These are phyloP conservation scores for Champsocephalus esox DNA, from an alignment of 2,797 vertebrate genomes.

Conservation along the genomic window DNA sequence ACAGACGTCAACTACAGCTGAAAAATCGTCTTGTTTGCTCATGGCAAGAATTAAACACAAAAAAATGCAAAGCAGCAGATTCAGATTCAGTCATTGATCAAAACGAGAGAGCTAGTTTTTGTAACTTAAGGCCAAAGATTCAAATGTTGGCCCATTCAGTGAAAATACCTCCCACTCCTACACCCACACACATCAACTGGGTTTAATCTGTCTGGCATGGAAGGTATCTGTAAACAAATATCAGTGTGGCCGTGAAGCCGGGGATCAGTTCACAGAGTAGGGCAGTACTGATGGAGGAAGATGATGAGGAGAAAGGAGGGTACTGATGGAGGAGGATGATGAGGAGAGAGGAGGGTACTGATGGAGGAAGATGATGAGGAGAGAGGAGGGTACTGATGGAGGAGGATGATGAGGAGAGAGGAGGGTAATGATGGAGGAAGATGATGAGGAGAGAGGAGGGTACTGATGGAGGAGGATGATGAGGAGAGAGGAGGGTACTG, in stretches of 20 bases:
- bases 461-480: too few species aligned
- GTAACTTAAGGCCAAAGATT: conserved; percentile 36
- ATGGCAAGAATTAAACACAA: conserved; percentile 32
- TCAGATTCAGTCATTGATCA: conserved; percentile 47
- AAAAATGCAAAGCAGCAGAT: conserved; percentile 12
- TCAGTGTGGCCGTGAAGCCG: conserved; percentile 36
- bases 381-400: too few species aligned
- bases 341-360: conserved; percentile 7
- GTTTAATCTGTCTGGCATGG: conserved; percentile 61
- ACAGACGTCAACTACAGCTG: not conserved
- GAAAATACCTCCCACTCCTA: conserved; percentile 46
- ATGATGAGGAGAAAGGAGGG: conserved; percentile 8
- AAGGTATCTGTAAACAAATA: conserved; percentile 58
- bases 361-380: too few species aligned
- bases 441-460: too few species aligned
- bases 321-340: not conserved
- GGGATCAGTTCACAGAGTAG: conserved; percentile 39
- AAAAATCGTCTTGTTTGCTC: conserved; percentile 24
- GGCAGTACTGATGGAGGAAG: conserved; percentile 1
- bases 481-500: not conserved
- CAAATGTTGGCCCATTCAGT: conserved; percentile 46
- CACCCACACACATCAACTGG: conserved; percentile 41
- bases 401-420: too few species aligned
- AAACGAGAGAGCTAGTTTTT: conserved; percentile 44
- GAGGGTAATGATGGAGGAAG: too few species aligned